Conservation (phyloP, 2,113 vertebrate species). For the Sylvia atricapilla region DNA sequence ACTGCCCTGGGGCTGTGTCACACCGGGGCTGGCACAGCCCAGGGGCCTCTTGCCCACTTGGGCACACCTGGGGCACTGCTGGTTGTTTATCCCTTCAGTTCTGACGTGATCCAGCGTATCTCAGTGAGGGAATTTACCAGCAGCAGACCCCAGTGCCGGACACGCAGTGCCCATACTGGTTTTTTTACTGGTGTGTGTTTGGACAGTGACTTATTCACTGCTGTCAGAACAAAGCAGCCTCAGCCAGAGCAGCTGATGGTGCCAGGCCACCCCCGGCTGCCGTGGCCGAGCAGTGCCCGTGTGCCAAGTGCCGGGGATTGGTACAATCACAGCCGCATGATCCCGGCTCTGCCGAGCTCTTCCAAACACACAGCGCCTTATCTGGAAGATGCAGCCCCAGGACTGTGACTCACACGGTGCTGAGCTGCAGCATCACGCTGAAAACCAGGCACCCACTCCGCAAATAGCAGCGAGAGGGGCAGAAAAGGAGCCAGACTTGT, state of each 20-base stretch:
- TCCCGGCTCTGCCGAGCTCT: background rate
- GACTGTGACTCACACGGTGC: background rate
- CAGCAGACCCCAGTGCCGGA: fast-evolving
- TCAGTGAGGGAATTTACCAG: fast-evolving
- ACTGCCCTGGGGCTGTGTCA: background rate
- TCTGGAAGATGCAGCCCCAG: background rate
- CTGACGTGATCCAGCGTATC: fast-evolving
- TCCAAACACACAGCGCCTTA: background rate
- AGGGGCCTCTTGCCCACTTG: background rate
- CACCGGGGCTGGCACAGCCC: background rate
- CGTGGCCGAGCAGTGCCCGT: background rate
- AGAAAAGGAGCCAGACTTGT: background rate
- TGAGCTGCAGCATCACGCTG: background rate
- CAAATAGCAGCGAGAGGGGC: background rate
- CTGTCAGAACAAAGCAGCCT: background rate
- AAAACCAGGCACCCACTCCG: background rate
- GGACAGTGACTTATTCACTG: background rate
- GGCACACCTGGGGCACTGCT: background rate
- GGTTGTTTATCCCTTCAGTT: fast-evolving
- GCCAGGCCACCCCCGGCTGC: background rate
- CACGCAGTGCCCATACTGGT: background rate
- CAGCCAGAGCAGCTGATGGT: background rate
- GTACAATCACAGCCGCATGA: background rate
- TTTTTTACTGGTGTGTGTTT: background rate
- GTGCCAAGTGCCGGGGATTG: fast-evolving